These are phyloP conservation scores for Esperia sulphurella DNA, from an alignment of 2,888 invertebrate species.

Conservation along the genomic window DNA sequence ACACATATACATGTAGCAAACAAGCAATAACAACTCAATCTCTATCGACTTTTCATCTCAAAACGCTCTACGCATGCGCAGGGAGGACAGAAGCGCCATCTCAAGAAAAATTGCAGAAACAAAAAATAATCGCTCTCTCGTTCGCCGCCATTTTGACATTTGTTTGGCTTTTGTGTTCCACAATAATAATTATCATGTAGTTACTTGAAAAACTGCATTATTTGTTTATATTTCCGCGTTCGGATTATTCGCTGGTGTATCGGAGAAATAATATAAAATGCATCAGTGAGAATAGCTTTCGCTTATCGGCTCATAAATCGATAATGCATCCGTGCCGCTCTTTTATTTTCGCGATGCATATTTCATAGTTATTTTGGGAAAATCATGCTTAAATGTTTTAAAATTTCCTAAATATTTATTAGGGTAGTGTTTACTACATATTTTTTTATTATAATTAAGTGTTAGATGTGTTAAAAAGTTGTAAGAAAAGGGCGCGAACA, in stretches of 20 bases:
- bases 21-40: neutral
- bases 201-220: conserved; percentile 35
- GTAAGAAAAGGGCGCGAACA: conserved; percentile 71
- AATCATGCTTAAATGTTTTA: conserved; percentile 13
- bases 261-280: conserved; percentile 29
- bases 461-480: conserved; percentile 35
- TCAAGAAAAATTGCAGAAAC: conserved; percentile 37
- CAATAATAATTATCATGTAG: conserved; percentile 55
- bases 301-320: conserved; percentile 59
- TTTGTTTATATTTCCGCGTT: conserved; percentile 37
- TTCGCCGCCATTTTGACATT: conserved; percentile 78
- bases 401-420: conserved; percentile 18
- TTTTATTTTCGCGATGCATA: conserved; percentile 57
- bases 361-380: conserved; percentile 37
- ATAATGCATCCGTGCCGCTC: conserved; percentile 69
- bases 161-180: conserved; percentile 77
- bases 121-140: conserved; percentile 31
- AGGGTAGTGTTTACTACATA: conserved; percentile 18
- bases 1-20: no score
- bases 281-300: conserved; percentile 37
- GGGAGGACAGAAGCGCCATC: conserved; percentile 50
- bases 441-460: conserved; percentile 15
- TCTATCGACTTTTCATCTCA: conserved; percentile 44
- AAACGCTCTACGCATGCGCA: conserved; percentile 65
- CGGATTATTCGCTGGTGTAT: conserved; percentile 26